Evolutionary conservation across 1,140 invertebrate species (phyloP), one percentile per base, ranked within the genome.

Genomic region (Sweltsa coloradensis): DNA sequence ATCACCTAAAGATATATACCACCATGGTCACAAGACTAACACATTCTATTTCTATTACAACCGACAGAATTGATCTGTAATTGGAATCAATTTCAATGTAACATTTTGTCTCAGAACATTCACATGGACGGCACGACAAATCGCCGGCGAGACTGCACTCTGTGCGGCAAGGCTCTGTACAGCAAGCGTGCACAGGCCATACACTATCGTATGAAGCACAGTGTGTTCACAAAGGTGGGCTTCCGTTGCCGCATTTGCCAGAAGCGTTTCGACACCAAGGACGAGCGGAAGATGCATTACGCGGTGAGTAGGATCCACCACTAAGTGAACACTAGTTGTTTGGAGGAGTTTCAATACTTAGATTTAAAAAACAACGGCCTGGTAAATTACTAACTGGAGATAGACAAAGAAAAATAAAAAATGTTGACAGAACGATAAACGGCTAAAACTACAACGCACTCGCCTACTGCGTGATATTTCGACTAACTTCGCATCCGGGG

Each of bases 231-330:
- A 6, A 53, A 50, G 45, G 46, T 53, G 41, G 55, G 55, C 11
- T 58, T 58, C 37, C 39, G 52, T 11, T 58, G 57, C 40, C 46
- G 57, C 11, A 41, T 58, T 18, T 58, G 57, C 37, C 45, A 51
- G 31, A 47, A 49, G n/a, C 42, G 40, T 41, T 58, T 57, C 45
- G 45, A 53, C 25, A 47, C 51, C 5, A 58, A 56, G 27, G 54
- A 57, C 48, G 54, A 55, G 49, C 49, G 57, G 51, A 51, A 40
- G n/a, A n/a, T n/a, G n/a, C n/a, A n/a, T n/a, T n/a, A n/a, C n/a
- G n/a, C n/a, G n/a, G n/a, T n/a, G n/a, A n/a, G n/a, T n/a, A n/a
- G n/a, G n/a, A n/a, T n/a, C n/a, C n/a, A n/a, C n/a, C n/a, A n/a
- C n/a, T n/a, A n/a, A 22, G 14, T n/a, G 39, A 37, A 9, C 25